Base-by-base conservation (phyloP, 2,113 vertebrate species). In the Aix galericulata region DNA sequence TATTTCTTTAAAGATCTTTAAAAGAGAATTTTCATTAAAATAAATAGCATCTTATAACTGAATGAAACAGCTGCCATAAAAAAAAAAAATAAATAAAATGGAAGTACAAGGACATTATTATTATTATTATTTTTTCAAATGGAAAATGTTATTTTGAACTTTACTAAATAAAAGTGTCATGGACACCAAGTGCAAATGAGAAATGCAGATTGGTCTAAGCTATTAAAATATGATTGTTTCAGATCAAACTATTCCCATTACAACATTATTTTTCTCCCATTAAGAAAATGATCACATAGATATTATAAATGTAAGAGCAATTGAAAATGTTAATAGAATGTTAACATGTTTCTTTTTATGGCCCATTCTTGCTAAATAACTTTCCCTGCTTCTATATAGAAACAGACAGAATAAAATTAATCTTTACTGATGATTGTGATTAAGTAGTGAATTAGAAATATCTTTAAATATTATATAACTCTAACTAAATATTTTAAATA, bases 131-230 rank as follows among this genome's bases (percentile, higher is more conserved):
- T 44, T 34, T 55, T 40, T 66, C 42, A 21, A 55, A 18, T 7
- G 1, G 1, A 29, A 44, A 50, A 38, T 16, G 0, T 0, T 4
- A 36, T 23, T 86, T 71, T 13, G 55, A 68, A 17, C 6, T 60
- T 88, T 82, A 76, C 17, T 13, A 58, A 56, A 42, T 66, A 36
- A 46, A 67, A 46, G 12, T 69, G 6, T 4, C n/a, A 25, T 18
- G 11, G 8, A 53, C 38, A 4, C 2, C 4, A 69, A 6, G 2
- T 29, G 2, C 26, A 93, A 77, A 53, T 58, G 8, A 86, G 25
- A 16, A 46, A 21, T 44, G 27, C 13, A 25, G 23, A 17, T 1
- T 67, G 52, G n/a, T 71, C 10, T 82, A 46, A 69, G 16, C 1
- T 63, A 15, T 13, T 31, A 52, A 84, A 77, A 82, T 53, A 44